Percentiles rank a stretch among this genome's conserved stretches.
These are phyloP conservation scores for Scyliorhinus canicula DNA, from an alignment of 2,797 vertebrate genomes.

Conservation along the genomic window DNA sequence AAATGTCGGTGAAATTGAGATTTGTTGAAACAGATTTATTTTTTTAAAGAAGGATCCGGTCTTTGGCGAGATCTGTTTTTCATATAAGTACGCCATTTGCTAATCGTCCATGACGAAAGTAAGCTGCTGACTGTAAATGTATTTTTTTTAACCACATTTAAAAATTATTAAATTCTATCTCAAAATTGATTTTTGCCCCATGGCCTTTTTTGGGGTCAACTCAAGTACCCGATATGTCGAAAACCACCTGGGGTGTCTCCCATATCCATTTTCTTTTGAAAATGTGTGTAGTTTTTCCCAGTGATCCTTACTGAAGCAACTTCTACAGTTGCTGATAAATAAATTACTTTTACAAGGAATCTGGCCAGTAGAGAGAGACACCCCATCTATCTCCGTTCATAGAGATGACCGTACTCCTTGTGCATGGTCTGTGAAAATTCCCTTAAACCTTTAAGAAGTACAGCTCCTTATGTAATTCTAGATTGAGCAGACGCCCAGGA, in stretches of 20 bases:
- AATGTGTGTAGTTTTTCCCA: not conserved
- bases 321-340: not conserved
- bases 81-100: slow-evolving; percentile 47
- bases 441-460: not conserved
- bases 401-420: not conserved
- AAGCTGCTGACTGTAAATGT: slow-evolving; percentile 46
- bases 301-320: not conserved
- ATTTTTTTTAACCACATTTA: not conserved
- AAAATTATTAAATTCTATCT: slow-evolving; percentile 42
- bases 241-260: slow-evolving; percentile 49
- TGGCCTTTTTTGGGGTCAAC: slow-evolving; percentile 41
- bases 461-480: not conserved
- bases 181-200: slow-evolving; percentile 48
- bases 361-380: not conserved
- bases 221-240: slow-evolving; percentile 45
- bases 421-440: too few species aligned
- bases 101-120: slow-evolving; percentile 49
- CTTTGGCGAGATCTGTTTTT: not conserved
- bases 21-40: not conserved
- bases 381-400: not conserved
- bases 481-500: not conserved
- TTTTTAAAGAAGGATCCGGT: not conserved
- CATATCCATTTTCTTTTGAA: not conserved
- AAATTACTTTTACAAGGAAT: not conserved
- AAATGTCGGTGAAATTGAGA: not conserved